These are phyloP conservation scores for Scelioninae gen. 1 DNA, from an alignment of 2,888 invertebrate species.

Conservation along the genomic window DNA sequence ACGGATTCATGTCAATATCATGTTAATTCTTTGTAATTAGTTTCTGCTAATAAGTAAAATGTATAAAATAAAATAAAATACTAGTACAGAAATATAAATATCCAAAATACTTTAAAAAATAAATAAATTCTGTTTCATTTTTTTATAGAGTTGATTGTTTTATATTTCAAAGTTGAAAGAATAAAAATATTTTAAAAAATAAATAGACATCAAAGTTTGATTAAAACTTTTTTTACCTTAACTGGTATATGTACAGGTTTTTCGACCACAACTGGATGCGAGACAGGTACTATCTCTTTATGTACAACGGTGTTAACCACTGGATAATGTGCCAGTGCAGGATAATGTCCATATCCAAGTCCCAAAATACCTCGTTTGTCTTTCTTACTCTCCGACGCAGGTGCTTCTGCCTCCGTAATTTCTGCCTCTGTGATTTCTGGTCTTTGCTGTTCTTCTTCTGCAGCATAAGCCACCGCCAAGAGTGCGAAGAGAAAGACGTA, in stretches of 20 bases:
- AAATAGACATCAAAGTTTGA: conserved; percentile 23
- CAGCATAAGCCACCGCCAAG: conserved; percentile 83
- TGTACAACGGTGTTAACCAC: conserved; percentile 84
- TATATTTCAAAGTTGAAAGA: background rate
- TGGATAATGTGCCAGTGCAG: conserved; percentile 72
- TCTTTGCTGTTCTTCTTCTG: conserved; percentile 60
- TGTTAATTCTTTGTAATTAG: too few relatives aligned
- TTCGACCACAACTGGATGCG: conserved; percentile 85
- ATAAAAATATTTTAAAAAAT: conserved; percentile 7
- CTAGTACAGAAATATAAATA: too few relatives aligned
- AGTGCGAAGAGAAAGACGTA: conserved; percentile 79
- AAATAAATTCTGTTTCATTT: too few relatives aligned
- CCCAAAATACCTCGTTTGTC: conserved; percentile 84
- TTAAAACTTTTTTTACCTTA: conserved; percentile 76
- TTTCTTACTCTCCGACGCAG: conserved; percentile 75
- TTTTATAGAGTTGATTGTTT: background rate
- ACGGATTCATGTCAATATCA: conserved; percentile 2
- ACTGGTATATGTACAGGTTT: conserved; percentile 85
- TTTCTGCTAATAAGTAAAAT: too few relatives aligned
- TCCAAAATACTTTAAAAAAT: too few relatives aligned
- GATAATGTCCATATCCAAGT: conserved; percentile 77
- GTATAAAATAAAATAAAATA: too few relatives aligned
- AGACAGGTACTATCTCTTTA: conserved; percentile 85
- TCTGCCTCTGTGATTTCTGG: conserved; percentile 74
- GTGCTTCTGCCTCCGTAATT: conserved; percentile 71